Evolutionary conservation across 2,797 vertebrate genomes (phyloP), one percentile per base, ranked within the genome.

Genomic region (Mergus octosetaceus): DNA sequence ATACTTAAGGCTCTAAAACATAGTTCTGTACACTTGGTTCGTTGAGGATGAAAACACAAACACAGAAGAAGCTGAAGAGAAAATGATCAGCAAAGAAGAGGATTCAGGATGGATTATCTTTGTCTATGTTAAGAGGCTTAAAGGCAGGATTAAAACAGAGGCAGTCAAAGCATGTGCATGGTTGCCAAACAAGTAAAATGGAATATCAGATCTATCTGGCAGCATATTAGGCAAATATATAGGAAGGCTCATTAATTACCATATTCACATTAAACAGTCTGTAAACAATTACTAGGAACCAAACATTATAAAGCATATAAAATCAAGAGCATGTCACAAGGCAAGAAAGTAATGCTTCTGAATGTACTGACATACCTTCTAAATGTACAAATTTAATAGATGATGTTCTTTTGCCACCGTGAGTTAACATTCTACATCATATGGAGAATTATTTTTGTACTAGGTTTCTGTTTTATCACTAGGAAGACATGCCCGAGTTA

Each of bases 111-210:
- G 43, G 85, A 87, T 95, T 73, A 85, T 72, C 89, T 87, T 88
- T 88, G 64, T 90, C 75, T 90, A 71, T 36, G 14, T 77, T 84
- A 91, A 93, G 64, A 76, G 69, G 90, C 54, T 94, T 93, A 82
- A 74, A 92, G 81, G 53, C 60, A 82, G 57, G 68, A 91, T 94
- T 94, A 90, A 85, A 84, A 93, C 34, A 69, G 47, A 74, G 68
- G 16, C 69, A 62, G 61, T 79, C 43, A 39, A 72, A 89, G 60
- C 77, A 82, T 30, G 27, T 3, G 8, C 19, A 2, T 61, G 43
- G 45, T 71, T 86, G 86, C 28, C 72, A 58, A 80, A 72, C 34
- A 74, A 80, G 45, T 87, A 74, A 87, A 87, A 74, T 70, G 30
- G 34, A 74, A 24, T 84, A n/a, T 61, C 80, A 57, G n/a, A 72